Evolutionary conservation across 2,113 vertebrate species (phyloP).

Genomic region (Oreochromis tanganicae): DNA sequence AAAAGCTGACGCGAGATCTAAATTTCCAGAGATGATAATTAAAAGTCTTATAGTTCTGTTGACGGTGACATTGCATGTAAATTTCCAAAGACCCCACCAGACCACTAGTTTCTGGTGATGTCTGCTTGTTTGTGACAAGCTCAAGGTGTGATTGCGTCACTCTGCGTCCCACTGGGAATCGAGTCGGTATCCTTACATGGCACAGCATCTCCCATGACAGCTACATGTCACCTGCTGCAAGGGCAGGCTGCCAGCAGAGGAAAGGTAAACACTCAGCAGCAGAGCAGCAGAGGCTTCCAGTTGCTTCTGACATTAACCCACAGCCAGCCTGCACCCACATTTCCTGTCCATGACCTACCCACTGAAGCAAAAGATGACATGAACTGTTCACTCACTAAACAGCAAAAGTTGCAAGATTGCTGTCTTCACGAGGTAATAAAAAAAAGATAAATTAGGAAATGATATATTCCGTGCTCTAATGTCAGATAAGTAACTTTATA

Average conservation of each 20-base stretch:
- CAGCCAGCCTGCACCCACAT: background rate
- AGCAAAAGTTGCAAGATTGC: background rate
- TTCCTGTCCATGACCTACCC: background rate
- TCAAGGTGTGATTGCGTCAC: background rate
- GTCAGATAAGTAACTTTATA: background rate
- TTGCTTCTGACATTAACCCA: background rate
- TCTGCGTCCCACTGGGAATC: background rate
- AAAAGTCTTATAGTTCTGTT: background rate
- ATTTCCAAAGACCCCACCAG: background rate
- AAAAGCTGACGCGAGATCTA: background rate
- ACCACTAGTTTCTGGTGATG: background rate
- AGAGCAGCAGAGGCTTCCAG: background rate
- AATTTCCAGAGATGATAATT: background rate
- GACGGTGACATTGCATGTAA: background rate
- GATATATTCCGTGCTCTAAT: background rate
- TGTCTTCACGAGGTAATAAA: background rate
- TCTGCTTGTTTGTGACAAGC: background rate
- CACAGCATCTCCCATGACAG: background rate
- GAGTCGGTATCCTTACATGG: background rate
- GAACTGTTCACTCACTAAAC: background rate
- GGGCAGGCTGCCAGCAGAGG: background rate
- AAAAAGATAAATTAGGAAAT: background rate
- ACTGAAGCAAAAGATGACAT: background rate
- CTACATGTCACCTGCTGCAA: background rate
- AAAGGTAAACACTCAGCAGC: background rate